phyloP scores from a whole-genome alignment of 2,113 vertebrate species.

The Semnopithecus entellus region DNA sequence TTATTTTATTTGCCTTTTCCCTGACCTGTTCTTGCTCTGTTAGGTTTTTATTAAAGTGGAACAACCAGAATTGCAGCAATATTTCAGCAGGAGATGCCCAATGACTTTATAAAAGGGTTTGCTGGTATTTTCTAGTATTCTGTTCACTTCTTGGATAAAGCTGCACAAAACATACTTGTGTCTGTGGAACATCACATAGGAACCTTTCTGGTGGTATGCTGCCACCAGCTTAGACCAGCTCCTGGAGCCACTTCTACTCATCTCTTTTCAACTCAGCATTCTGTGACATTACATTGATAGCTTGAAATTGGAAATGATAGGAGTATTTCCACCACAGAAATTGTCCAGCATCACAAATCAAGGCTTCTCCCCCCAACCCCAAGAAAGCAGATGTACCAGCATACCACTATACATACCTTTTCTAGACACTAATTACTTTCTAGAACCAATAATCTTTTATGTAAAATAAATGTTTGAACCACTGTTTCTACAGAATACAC shows the following conservation, averaged over 20 bases:
- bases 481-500: not conserved
- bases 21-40: conserved; percentile 29
- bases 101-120: not conserved
- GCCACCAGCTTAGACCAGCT: too few relatives aligned
- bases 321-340: not conserved
- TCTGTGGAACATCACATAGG: not conserved
- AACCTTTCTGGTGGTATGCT: not conserved
- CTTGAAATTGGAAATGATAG: not conserved
- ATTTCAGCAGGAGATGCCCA: conserved; percentile 40
- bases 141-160: not conserved
- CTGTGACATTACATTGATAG: not conserved
- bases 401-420: not conserved
- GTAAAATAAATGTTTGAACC: not conserved
- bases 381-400: not conserved
- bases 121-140: not conserved
- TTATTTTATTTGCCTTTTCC: conserved; percentile 23
- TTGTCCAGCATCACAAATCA: not conserved
- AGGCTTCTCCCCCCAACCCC: not conserved
- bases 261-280: not conserved
- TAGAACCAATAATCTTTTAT: not conserved
- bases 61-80: conserved; percentile 35
- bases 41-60: conserved; percentile 53
- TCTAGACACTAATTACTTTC: not conserved
- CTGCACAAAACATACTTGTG: not conserved
- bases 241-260: not conserved